phyloP scores from a whole-genome alignment of 2,797 vertebrate genomes.

The Molossus alvarezi region DNA sequence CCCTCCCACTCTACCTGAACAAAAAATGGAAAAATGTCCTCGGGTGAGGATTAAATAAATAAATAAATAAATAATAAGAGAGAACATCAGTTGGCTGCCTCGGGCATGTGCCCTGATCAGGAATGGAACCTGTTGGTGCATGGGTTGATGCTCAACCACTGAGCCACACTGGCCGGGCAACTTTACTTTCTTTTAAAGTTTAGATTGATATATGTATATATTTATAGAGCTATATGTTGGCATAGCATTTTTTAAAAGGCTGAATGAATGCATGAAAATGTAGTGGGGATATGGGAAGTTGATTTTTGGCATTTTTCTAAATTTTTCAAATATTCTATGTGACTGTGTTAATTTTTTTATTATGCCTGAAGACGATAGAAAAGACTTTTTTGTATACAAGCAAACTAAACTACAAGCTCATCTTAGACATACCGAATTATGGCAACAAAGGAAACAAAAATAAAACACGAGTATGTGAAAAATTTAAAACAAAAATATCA shows the following conservation, averaged over 20 bases:
- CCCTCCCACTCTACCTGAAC: too few relatives aligned
- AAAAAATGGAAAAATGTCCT: too few relatives aligned
- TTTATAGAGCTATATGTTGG: background rate
- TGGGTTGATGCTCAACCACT: too few relatives aligned
- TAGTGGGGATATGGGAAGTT: background rate
- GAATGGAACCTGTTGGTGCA: too few relatives aligned
- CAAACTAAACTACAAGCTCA: background rate
- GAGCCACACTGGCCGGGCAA: too few relatives aligned
- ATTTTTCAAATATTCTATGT: background rate
- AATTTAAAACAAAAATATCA: background rate
- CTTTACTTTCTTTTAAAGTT: background rate
- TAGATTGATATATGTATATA: background rate
- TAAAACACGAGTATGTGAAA: background rate
- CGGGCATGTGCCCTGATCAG: too few relatives aligned
- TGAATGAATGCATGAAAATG: background rate
- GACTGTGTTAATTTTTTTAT: background rate
- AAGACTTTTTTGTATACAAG: background rate
- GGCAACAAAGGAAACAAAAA: slow-evolving; percentile 50
- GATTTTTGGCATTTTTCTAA: background rate
- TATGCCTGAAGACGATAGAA: background rate
- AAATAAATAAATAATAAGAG: too few relatives aligned
- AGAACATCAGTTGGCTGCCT: too few relatives aligned
- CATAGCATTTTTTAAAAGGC: slow-evolving; percentile 16
- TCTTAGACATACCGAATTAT: background rate
- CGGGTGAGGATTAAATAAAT: too few relatives aligned